phyloP scores from a whole-genome alignment of 2,888 invertebrate genomes.

The Eristalis tenax region DNA sequence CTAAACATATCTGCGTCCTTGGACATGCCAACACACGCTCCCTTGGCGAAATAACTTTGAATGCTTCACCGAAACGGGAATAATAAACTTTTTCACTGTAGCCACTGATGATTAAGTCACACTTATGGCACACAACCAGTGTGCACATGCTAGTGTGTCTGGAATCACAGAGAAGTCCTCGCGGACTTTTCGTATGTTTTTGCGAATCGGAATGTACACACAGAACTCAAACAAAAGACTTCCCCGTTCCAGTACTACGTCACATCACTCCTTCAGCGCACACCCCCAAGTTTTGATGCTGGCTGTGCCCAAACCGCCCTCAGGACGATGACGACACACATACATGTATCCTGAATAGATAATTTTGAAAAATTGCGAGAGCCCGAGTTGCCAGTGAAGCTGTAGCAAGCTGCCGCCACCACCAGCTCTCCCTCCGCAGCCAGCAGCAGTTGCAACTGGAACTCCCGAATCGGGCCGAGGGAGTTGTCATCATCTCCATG shows the following conservation, averaged over 20 bases:
- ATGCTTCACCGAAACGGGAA: neutral
- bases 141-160: constrained; percentile 22
- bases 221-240: neutral
- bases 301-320: constrained; percentile 14
- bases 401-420: constrained; percentile 42
- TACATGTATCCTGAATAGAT: constrained; percentile 62
- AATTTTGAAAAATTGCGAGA: constrained; percentile 64
- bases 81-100: constrained; percentile 25
- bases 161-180: constrained; percentile 27
- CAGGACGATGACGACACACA: constrained; percentile 38
- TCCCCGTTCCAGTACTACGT: neutral
- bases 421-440: neutral
- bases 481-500: constrained; percentile 45
- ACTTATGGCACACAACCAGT: constrained; percentile 23
- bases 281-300: neutral
- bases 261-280: constrained; percentile 21
- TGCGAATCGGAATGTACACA: neutral
- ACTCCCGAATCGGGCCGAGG: constrained; percentile 25
- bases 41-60: neutral
- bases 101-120: constrained; percentile 55
- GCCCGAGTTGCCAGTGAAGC: constrained; percentile 48
- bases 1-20: neutral
- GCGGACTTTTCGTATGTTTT: neutral
- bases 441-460: constrained; percentile 7
- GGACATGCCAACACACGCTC: neutral